Evolutionary conservation across 2,113 vertebrate species (phyloP), one percentile per base, ranked within the genome.

Genomic region (Solea solea): DNA sequence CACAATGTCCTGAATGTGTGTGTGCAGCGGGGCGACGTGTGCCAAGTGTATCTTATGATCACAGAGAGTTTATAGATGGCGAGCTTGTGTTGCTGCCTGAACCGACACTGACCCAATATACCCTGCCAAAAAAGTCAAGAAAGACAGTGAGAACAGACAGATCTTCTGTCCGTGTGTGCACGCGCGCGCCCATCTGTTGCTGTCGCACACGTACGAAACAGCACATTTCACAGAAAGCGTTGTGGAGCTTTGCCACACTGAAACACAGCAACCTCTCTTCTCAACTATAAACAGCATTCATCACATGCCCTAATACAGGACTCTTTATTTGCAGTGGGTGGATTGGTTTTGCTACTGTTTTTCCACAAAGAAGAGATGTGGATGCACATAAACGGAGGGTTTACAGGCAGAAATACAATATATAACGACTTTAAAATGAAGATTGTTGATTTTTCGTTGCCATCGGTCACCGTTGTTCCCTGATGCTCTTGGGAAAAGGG

Each of bases 1-100:
- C 51, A 72, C 74, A 77, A 69, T 73, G 75, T 82, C 63, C 66
- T 57, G 68, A 51, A 49, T 55, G 52, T 10, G 46, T 9, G 28
- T 5, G 44, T 12, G 21, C 51, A 28, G 45, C 27, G 65, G 64
- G 25, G 50, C 62, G 55, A 55, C 34, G 28, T 61, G 49, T 72
- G 77, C 80, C 86, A 85, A 82, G 78, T 79, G 74, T 71, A 79
- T 89, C 72, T 85, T 69, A 70, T 85, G 76, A 86, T 86, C 71
- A 78, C 59, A 55, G 65, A 75, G 21, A 82, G 76, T 87, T 88
- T 84, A 85, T 87, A 85, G 74, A 81, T 62, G 27, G 64, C 27
- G 78, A 78, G 80, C 27, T 61, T 74, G 59, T 69, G 56, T 71
- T 76, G 59, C 55, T 74, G 75, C 68, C 64, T 76, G 81, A 69